A percentile compares a stretch with the other conserved stretches of the same genome.
These are phyloP conservation scores for Achatina immaculata DNA, from an alignment of 1,140 invertebrate species.

Conservation along the genomic window DNA sequence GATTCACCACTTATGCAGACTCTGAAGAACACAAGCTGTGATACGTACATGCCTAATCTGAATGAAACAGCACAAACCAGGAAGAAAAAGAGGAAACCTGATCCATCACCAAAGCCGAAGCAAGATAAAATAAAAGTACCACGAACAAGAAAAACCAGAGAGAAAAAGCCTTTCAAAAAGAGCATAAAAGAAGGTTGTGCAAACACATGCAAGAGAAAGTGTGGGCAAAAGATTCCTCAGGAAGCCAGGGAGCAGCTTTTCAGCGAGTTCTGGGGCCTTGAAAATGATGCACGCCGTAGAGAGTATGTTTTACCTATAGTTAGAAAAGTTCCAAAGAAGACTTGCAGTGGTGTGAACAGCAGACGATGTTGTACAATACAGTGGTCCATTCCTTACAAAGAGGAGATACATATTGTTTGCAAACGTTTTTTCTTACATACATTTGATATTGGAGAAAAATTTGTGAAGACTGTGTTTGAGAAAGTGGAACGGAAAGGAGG, in stretches of 20 bases:
- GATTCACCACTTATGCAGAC: not conserved
- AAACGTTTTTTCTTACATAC: slow-evolving; percentile 26
- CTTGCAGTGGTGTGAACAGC: slow-evolving; percentile 19
- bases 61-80: not conserved
- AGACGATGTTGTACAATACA: slow-evolving; percentile 20
- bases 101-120: not conserved
- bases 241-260: not conserved
- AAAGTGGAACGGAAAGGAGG: not conserved
- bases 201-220: slow-evolving; percentile 16
- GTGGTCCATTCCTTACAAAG: not conserved
- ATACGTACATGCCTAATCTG: not conserved
- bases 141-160: not conserved
- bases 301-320: slow-evolving; percentile 19
- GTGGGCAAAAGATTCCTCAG: not conserved
- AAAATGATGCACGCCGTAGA: not conserved
- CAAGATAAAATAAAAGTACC: not conserved
- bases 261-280: slow-evolving; percentile 16
- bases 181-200: not conserved
- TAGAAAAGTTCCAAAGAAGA: slow-evolving; percentile 19
- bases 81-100: not conserved
- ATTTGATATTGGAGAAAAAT: slow-evolving; percentile 27
- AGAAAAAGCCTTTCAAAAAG: not conserved
- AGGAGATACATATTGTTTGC: not conserved
- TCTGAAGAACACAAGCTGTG: not conserved
- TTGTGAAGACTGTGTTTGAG: slow-evolving; percentile 8